Evolutionary conservation across 2,113 vertebrate genomes (phyloP).

Genomic region (Varanus komodoensis): DNA sequence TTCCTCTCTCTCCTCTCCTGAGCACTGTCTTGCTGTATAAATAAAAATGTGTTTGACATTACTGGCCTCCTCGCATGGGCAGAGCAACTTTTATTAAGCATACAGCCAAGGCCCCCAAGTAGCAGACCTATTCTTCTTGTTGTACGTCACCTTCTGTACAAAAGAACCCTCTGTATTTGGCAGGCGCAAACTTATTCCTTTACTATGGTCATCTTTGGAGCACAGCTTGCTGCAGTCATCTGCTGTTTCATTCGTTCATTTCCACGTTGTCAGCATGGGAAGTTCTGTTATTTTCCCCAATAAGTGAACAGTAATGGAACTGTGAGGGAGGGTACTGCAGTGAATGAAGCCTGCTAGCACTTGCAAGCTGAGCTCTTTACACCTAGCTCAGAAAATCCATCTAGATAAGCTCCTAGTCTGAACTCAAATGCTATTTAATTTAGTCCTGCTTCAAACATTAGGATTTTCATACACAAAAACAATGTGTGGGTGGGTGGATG

Average conservation of each 20-base stretch:
- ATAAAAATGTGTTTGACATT: not conserved
- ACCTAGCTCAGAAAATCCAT: not conserved
- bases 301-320: not conserved
- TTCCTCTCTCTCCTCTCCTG: not conserved
- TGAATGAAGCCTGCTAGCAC: not conserved
- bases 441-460: not conserved
- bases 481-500: not conserved
- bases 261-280: not conserved
- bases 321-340: not conserved
- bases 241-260: not conserved
- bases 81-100: slow-evolving; percentile 9
- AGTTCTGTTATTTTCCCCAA: not conserved
- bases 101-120: not conserved
- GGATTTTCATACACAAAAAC: not conserved
- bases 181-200: slow-evolving; percentile 18
- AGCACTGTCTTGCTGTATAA: not conserved
- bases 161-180: not conserved
- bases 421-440: not conserved
- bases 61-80: not conserved
- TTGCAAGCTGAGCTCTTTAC: not conserved
- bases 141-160: not conserved
- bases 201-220: not conserved
- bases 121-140: not conserved
- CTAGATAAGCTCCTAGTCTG: not conserved
- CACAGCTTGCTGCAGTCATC: not conserved